Conservation (phyloP, 1,140 invertebrate genomes). For the Hyles vespertilio region DNA sequence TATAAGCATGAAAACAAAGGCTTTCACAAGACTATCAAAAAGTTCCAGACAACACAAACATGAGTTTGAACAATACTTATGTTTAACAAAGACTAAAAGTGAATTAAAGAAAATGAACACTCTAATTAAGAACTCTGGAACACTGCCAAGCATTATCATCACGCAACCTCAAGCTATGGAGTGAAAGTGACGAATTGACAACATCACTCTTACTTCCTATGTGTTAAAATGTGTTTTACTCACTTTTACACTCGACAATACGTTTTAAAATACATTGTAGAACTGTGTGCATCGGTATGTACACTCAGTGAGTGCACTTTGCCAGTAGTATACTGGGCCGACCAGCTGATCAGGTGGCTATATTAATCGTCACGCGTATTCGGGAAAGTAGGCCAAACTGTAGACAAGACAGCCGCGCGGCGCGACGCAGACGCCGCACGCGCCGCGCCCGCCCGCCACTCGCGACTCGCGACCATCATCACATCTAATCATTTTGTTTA, state of each 20-base stretch:
- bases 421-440: constrained; percentile 28
- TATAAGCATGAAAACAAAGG: too few species aligned
- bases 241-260: neutral
- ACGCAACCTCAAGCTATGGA: constrained; percentile 15
- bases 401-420: constrained; percentile 45
- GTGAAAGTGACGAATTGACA: constrained; percentile 26
- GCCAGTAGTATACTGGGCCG: constrained; percentile 26
- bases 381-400: constrained; percentile 69
- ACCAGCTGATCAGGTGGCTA: constrained; percentile 71
- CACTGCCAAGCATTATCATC: constrained; percentile 33
- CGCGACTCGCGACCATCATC: constrained; percentile 31
- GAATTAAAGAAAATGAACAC: constrained; percentile 20
- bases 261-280: neutral
- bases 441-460: constrained; percentile 36
- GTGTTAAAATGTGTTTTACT: constrained; percentile 3
- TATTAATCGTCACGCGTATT: constrained; percentile 63
- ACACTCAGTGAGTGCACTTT: neutral
- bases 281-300: neutral
- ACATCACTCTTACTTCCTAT: constrained; percentile 25
- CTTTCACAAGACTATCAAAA: too few species aligned
- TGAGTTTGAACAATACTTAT: neutral
- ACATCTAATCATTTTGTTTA: constrained; percentile 58
- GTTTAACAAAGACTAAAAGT: constrained; percentile 14
- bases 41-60: too few species aligned
- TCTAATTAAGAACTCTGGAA: constrained; percentile 41